These are phyloP conservation scores for Sebastes vulpes DNA, from an alignment of 2,797 vertebrate species.

Conservation along the genomic window DNA sequence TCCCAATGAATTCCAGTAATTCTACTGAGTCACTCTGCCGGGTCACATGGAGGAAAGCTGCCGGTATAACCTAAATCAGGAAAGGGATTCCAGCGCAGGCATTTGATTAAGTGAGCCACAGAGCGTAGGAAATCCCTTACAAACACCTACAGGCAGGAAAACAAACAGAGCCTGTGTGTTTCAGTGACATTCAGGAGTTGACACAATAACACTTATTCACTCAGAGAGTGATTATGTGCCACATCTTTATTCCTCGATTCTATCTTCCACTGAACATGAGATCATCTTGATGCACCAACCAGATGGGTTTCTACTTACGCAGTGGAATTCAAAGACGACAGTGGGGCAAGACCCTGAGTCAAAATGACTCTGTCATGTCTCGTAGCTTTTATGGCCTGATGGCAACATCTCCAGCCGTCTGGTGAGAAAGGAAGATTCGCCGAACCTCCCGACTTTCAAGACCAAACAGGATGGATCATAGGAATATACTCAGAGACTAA, in stretches of 20 bases:
- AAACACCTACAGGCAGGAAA: slow-evolving; percentile 51
- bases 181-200: neutral
- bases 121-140: slow-evolving; percentile 50
- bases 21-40: slow-evolving; percentile 71
- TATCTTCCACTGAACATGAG: slow-evolving; percentile 59
- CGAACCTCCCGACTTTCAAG: slow-evolving; percentile 1
- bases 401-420: slow-evolving; percentile 39
- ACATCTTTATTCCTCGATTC: slow-evolving; percentile 25
- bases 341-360: slow-evolving; percentile 43
- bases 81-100: slow-evolving; percentile 54
- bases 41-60: slow-evolving; percentile 59
- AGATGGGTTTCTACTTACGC: slow-evolving; percentile 66
- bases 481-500: slow-evolving; percentile 51
- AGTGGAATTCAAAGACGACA: slow-evolving; percentile 44
- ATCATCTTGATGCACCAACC: slow-evolving; percentile 55
- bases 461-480: slow-evolving; percentile 54
- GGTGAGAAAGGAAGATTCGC: slow-evolving; percentile 34
- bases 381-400: slow-evolving; percentile 42
- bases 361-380: slow-evolving; percentile 47
- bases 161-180: slow-evolving; percentile 42
- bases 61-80: slow-evolving; percentile 41
- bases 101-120: slow-evolving; percentile 44
- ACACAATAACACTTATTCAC: slow-evolving; percentile 9
- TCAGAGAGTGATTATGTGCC: neutral
- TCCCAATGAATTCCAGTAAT: slow-evolving; percentile 70